Evolutionary conservation across 2,113 vertebrate genomes (phyloP).

Genomic region (Callipepla squamata): DNA sequence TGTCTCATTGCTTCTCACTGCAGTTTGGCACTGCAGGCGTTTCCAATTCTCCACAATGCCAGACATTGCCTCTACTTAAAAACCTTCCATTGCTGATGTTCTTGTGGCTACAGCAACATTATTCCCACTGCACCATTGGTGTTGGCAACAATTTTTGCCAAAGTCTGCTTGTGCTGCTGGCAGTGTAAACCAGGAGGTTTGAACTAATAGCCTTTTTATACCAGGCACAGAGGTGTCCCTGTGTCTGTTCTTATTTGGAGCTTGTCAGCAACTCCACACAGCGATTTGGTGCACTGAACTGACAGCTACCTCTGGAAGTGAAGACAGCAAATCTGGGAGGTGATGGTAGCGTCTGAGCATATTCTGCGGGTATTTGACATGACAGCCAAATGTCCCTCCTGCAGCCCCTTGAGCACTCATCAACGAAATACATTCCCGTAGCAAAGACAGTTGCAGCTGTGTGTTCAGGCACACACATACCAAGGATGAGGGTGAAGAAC

Average conservation of each 20-base stretch:
- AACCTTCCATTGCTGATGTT: background rate
- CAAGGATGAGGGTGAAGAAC: background rate
- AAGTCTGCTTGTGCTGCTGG: background rate
- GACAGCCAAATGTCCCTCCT: background rate
- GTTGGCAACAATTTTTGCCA: background rate
- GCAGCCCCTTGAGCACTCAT: background rate
- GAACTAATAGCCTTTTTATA: background rate
- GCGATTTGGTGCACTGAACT: background rate
- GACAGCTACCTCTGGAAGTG: background rate
- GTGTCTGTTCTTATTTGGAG: background rate
- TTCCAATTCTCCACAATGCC: background rate
- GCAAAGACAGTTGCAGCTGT: background rate
- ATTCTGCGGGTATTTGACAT: background rate
- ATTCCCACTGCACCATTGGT: background rate
- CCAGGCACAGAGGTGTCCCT: rapidly evolving
- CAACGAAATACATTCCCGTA: background rate
- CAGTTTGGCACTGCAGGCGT: background rate
- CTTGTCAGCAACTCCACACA: background rate
- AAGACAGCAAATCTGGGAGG: background rate
- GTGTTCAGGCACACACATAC: rapidly evolving
- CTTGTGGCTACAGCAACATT: background rate
- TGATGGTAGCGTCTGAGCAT: background rate
- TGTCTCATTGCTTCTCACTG: background rate
- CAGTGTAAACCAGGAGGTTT: background rate
- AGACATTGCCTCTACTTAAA: background rate